Percentiles rank a stretch among this genome's conserved stretches.
phyloP scores from a whole-genome alignment of 2,888 invertebrate genomes.

The Calameuta idolon region DNA sequence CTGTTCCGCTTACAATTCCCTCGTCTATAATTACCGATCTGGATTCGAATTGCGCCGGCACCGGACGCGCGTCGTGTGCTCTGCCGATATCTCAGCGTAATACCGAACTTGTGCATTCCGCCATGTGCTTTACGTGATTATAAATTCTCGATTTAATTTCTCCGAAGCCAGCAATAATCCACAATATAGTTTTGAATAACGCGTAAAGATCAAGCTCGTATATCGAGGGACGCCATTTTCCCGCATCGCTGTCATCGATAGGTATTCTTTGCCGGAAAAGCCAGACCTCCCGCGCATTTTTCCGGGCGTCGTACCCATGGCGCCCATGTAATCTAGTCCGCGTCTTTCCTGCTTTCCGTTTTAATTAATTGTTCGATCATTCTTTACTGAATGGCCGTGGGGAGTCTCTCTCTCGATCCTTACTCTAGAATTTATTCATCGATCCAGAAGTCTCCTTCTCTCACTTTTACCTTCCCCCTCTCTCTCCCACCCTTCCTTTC shows the following conservation, averaged over 20 bases:
- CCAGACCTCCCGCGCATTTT: slow-evolving; percentile 61
- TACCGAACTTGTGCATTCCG: slow-evolving; percentile 2
- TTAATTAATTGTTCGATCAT: slow-evolving; percentile 1
- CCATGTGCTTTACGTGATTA: slow-evolving; percentile 9
- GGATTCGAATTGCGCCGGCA: slow-evolving; percentile 19
- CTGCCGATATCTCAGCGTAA: background rate
- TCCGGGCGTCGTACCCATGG: slow-evolving; percentile 35
- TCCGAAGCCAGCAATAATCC: background rate
- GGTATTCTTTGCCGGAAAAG: slow-evolving; percentile 36
- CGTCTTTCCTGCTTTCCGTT: slow-evolving; percentile 26
- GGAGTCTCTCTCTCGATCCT: background rate
- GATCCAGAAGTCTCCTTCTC: background rate
- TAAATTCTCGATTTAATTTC: background rate
- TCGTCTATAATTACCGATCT: slow-evolving; percentile 56
- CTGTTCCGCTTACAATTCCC: slow-evolving; percentile 43
- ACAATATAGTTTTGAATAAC: background rate
- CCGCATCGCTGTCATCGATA: slow-evolving; percentile 33
- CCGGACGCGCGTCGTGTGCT: background rate
- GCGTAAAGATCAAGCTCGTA: slow-evolving; percentile 9
- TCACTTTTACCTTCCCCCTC: slow-evolving; percentile 6
- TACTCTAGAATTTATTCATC: background rate
- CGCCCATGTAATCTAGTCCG: slow-evolving; percentile 46
- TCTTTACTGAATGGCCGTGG: background rate
- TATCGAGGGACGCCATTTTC: slow-evolving; percentile 46
- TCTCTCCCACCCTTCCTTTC: too few relatives aligned